A percentile compares a stretch with the other conserved stretches of the same genome.
These are phyloP conservation scores for Desoria tigrina DNA, from an alignment of 2,888 invertebrate genomes.

Conservation along the genomic window DNA sequence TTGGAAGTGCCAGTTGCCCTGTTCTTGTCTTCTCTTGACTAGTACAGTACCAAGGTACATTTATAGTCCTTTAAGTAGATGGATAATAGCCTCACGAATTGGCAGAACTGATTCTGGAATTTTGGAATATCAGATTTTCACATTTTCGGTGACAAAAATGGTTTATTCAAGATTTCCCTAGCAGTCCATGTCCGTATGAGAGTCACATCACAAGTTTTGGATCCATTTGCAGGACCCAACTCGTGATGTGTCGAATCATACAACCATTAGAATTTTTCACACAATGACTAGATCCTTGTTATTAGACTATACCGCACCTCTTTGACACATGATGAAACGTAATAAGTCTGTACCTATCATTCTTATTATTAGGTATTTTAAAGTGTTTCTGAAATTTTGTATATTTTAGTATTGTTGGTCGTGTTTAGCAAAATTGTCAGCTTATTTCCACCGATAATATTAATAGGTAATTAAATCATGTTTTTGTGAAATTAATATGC, in stretches of 20 bases:
- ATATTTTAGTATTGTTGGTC: conserved; percentile 19
- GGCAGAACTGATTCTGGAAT: background rate
- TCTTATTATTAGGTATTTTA: conserved; percentile 16
- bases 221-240: background rate
- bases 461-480: too few relatives aligned
- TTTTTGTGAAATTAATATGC: too few relatives aligned
- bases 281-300: background rate
- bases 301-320: background rate
- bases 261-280: conserved; percentile 1
- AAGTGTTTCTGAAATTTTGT: conserved; percentile 21
- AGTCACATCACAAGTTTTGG: too few relatives aligned
- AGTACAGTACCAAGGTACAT: conserved; percentile 1
- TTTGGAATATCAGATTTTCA: background rate
- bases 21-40: conserved; percentile 3
- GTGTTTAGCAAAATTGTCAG: conserved; percentile 5
- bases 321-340: background rate
- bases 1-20: background rate
- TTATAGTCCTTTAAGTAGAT: background rate
- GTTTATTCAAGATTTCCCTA: background rate
- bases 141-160: background rate
- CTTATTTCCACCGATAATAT: conserved; percentile 7
- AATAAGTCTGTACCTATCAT: conserved; percentile 14
- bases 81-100: background rate
- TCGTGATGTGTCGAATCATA: background rate
- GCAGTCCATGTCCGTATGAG: background rate